Evolutionary conservation across 2,888 invertebrate genomes (phyloP), one percentile per base, ranked within the genome.

Genomic region (Drosophila gaucha): DNA sequence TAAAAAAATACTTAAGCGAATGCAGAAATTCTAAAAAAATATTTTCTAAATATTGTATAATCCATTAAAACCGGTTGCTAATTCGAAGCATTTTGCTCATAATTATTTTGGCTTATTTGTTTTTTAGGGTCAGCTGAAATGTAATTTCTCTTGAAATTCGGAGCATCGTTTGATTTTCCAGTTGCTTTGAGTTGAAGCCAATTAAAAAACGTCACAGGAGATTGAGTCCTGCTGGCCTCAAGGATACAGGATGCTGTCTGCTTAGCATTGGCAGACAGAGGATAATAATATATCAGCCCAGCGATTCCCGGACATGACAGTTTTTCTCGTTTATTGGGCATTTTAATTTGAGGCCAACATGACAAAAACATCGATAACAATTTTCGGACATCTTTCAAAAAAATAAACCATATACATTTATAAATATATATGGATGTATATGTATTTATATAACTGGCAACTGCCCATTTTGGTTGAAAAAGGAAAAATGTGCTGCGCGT

Each of bases 291-390:
- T 77, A 83, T 83, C 84, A 84, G 67, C 59, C 70, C 58, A 49
- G 55, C 65, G 62, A 69, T 64, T 56, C 70, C 67, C 74, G 64
- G 80, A 76, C 67, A 71, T 86, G 82, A 83, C 82, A 83, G 88
- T 67, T 87, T 87, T 62, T 60, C 46, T 58, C 73, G 67, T 76
- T 70, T 85, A 75, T 87, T 78, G 73, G 67, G 67, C 79, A 87
- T 86, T 87, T 82, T 83, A 88, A 83, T 88, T 83, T 83, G 82
- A 83, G 80, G 67, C 70, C 72, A 88, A 88, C 86, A 84, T 84
- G 83, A 84, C 83, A 84, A 84, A 88, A 88, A 88, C 84, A 84
- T 88, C 88, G 84, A 84, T 84, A 80, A 88, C 86, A 80, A 80
- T 80, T 86, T 86, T 82, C 70, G 69, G 83, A 83, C 88, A 78